Percentiles rank a stretch among this genome's conserved stretches.
Evolutionary conservation across 2,888 invertebrate species (phyloP).

Genomic region (Caenorhabditis virilis): DNA sequence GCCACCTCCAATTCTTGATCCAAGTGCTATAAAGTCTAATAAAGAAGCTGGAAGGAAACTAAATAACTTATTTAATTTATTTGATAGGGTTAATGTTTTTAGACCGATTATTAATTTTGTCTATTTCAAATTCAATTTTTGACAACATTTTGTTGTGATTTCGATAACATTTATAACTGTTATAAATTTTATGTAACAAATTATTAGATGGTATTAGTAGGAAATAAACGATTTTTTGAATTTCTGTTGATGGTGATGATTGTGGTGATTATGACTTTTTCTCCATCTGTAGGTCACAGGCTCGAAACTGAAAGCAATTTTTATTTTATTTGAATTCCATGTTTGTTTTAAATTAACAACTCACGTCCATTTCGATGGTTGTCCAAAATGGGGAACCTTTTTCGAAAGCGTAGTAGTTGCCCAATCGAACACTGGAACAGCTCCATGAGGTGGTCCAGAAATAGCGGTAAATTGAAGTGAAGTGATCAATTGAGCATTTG

Average conservation of each 20-base stretch:
- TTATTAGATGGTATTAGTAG: no score
- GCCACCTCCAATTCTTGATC: no score
- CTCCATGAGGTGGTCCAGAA: slow-evolving; percentile 74
- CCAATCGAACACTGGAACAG: slow-evolving; percentile 80
- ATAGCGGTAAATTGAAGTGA: slow-evolving; percentile 74
- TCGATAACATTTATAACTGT: no score
- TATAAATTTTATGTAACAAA: no score
- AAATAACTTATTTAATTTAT: no score
- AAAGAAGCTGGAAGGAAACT: no score
- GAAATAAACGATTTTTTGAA: no score
- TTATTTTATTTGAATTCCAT: neutral
- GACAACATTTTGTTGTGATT: no score
- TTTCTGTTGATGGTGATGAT: slow-evolving; percentile 6
- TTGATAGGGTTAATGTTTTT: no score
- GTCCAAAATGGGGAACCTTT: slow-evolving; percentile 43
- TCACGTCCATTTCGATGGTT: slow-evolving; percentile 41
- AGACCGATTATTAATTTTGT: no score
- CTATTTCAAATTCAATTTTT: no score
- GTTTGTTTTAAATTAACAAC: neutral
- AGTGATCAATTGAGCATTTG: slow-evolving; percentile 56
- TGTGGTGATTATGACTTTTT: slow-evolving; percentile 1
- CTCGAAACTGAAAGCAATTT: slow-evolving; percentile 27
- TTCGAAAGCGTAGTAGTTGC: slow-evolving; percentile 75
- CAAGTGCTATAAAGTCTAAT: no score
- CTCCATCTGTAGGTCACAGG: slow-evolving; percentile 39